Evolutionary conservation across 2,797 vertebrate genomes (phyloP), one percentile per base, ranked within the genome.

Genomic region (Gymnothorax reevesii): DNA sequence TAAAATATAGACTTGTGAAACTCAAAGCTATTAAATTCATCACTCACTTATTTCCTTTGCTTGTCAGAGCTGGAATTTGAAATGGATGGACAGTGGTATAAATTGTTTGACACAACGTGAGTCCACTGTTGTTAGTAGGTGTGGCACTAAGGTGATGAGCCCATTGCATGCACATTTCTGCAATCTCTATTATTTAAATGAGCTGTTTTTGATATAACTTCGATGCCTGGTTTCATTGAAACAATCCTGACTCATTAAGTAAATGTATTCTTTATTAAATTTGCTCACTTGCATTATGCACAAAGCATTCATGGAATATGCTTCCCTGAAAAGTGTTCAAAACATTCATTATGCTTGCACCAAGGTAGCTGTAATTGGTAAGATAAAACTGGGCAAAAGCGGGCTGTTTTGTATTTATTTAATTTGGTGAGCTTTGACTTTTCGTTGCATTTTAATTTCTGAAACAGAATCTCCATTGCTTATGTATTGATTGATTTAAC

Each of bases 181-280:
- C 25, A 69, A 25, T 69, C 60, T 62, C 64, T 69, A 69, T 69
- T 69, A 69, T 69, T 69, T n/a, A 25, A 69, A 69, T 69, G n/a
- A 25, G 64, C 64, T n/a, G 64, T 64, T 6, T 17, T 64, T 17
- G 15, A 7, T 64, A 64, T 20, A 22, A 4, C 22, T 64, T 64
- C 22, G 4, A 69, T n/a, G 25, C 15, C 22, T 64, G 60, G 60
- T 64, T 64, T 20, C 17, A 64, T 64, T 10, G 59, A 20, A 64
- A 64, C 17, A 20, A 64, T 20, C 22, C 6, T 64, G 15, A 60
- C 17, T 60, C 59, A 60, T 60, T 2, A 60, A 12, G 17, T 17
- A 64, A 64, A 20, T 64, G 15, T 20, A 64, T 0, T 6, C 22
- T 64, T 42, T 1, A 42, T 60, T 9, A 60, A 60, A 17, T 60